A percentile compares a stretch with the other conserved stretches of the same genome.
Evolutionary conservation across 2,888 invertebrate species (phyloP).

Genomic region (Myathropa florea): DNA sequence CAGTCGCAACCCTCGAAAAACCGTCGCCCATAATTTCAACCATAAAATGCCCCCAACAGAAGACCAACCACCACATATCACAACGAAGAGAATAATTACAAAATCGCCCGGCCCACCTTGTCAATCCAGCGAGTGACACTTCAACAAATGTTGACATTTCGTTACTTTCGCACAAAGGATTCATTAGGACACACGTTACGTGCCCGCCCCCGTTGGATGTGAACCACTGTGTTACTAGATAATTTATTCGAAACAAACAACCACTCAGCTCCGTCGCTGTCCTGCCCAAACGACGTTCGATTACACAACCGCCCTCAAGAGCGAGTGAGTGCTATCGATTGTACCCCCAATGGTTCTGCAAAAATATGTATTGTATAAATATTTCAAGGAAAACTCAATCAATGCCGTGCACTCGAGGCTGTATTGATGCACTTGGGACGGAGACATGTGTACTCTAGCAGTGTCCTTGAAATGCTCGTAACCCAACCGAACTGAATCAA

Average conservation of each 20-base stretch:
- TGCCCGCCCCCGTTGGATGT: neutral
- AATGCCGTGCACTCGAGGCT: constrained; percentile 13
- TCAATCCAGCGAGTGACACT: neutral
- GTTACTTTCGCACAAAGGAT: neutral
- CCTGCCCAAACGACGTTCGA: neutral
- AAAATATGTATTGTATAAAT: neutral
- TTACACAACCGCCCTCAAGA: neutral
- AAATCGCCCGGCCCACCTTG: neutral
- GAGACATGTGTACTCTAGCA: neutral
- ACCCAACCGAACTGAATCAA: no score
- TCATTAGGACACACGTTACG: neutral
- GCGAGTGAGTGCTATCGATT: neutral
- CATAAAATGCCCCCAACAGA: no score
- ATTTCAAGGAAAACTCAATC: constrained; percentile 15
- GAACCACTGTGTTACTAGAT: neutral
- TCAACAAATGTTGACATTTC: constrained; percentile 28
- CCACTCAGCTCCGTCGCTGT: neutral
- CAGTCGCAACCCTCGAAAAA: neutral
- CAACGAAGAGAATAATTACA: neutral
- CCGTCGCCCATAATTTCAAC: neutral
- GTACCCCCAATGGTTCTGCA: neutral
- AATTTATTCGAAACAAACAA: constrained; percentile 9
- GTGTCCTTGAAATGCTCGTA: constrained; percentile 32
- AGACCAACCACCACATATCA: neutral
- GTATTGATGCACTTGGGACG: neutral